Base-by-base conservation (phyloP, 2,888 invertebrate species). In the Drosophila testacea region DNA sequence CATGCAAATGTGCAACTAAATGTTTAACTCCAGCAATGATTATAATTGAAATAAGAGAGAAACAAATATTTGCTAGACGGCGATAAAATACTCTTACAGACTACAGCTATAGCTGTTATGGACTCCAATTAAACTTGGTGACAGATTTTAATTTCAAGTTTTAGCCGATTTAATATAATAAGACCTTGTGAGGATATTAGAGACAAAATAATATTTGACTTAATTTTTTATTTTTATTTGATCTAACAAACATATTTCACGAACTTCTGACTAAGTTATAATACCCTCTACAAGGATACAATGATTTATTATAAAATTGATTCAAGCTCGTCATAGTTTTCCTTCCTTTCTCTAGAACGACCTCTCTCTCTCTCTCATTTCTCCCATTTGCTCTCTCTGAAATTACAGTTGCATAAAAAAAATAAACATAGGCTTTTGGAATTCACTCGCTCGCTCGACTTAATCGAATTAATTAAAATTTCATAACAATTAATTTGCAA, bases 381-480 rank as follows among this genome's bases (percentile, higher is more conserved):
- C 22, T 22, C 2, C 22, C 2, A 22, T 47, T 38, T 54, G 27
- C 48, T 55, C 1, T 55, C 9, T 65, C 48, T 60, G 4, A 42
- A 38, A 41, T 11, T 10, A 39, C 34, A 48, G 55, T 41, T 51
- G 27, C 27, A n/a, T 4, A 34, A 16, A 44, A 36, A 57, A 64
- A 50, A 6, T 3, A 3, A n/a, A 1, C 34, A 56, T 22, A 41
- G 6, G 28, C 28, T 54, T 9, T 34, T 52, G 1, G 6, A 30
- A 55, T 55, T 22, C 16, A 27, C 6, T 9, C 57, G 48, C 51
- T 62, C 46, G 56, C 48, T 55, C 63, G 72, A 79, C 77, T 68
- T 80, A 71, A 84, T 88, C 72, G 81, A 85, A 79, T 88, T 81
- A 83, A 85, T 88, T 74, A 74, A 77, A 85, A 52, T 83, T 81